Conservation (phyloP, 64 coral and sea anemone species). For the Actinia tenebrosa region DNA sequence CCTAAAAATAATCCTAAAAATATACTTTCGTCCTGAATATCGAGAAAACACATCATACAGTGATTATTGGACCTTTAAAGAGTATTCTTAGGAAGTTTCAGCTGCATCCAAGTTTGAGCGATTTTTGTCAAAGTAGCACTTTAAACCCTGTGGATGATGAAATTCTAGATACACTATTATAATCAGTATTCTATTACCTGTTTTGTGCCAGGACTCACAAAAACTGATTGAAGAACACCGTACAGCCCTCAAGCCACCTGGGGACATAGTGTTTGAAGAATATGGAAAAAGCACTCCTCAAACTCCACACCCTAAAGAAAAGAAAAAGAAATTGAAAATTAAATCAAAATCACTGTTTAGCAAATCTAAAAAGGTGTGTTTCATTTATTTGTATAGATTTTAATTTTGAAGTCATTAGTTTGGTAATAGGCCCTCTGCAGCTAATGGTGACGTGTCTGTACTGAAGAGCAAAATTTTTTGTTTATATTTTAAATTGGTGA, state of each 20-base stretch:
- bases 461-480: too few relatives aligned
- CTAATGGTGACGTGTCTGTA: too few relatives aligned
- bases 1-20: too few relatives aligned
- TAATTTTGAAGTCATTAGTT: background rate
- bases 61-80: too few relatives aligned
- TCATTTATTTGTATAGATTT: background rate
- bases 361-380: slow-evolving; percentile 56
- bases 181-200: slow-evolving; percentile 1
- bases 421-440: background rate
- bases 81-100: too few relatives aligned
- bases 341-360: slow-evolving; percentile 18
- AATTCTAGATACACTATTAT: too few relatives aligned
- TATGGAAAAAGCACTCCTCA: slow-evolving; percentile 39
- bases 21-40: too few relatives aligned
- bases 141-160: too few relatives aligned
- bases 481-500: too few relatives aligned
- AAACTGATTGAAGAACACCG: slow-evolving; percentile 38
- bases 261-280: slow-evolving; percentile 53
- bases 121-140: too few relatives aligned
- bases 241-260: slow-evolving; percentile 32
- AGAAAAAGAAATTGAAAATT: slow-evolving; percentile 27
- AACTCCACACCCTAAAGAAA: slow-evolving; percentile 13
- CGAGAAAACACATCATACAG: too few relatives aligned
- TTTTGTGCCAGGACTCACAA: slow-evolving; percentile 29
- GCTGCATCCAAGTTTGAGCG: too few relatives aligned